Evolutionary conservation across 2,113 vertebrate genomes (phyloP).

Genomic region (Otus sunia): DNA sequence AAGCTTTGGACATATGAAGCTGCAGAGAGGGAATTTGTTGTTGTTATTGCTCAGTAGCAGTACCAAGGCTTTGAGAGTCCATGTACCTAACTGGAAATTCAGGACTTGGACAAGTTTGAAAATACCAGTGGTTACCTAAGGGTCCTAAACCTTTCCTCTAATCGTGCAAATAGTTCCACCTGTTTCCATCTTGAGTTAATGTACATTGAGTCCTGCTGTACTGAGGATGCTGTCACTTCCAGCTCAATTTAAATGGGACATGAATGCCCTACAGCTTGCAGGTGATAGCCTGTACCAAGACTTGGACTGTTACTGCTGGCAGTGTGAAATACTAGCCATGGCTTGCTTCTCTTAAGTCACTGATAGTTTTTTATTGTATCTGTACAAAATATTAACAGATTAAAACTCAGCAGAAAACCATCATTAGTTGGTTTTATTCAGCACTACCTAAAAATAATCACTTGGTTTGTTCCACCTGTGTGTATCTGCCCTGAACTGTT

Average conservation of each 20-base stretch:
- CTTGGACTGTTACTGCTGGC: not conserved
- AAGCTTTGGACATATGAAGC: not conserved
- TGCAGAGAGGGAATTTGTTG: not conserved
- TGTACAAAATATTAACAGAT: not conserved
- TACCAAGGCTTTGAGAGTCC: not conserved
- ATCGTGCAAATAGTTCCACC: not conserved
- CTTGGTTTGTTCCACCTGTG: not conserved
- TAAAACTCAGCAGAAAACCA: not conserved
- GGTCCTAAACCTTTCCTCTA: not conserved
- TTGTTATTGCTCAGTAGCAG: not conserved
- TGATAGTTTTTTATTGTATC: not conserved
- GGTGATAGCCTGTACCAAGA: too few relatives aligned
- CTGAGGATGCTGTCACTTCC: not conserved
- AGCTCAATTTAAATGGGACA: not conserved
- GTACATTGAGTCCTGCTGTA: not conserved
- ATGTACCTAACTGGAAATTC: not conserved
- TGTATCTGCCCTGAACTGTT: not conserved
- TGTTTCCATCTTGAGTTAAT: not conserved
- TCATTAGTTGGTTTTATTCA: not conserved
- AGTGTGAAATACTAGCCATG: not conserved
- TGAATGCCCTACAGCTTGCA: not conserved
- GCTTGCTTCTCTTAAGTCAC: not conserved
- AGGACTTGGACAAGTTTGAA: not conserved
- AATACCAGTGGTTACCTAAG: not conserved
- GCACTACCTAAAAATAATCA: not conserved